Base-by-base conservation (phyloP, 1,140 invertebrate genomes). In the Conus betulinus region DNA sequence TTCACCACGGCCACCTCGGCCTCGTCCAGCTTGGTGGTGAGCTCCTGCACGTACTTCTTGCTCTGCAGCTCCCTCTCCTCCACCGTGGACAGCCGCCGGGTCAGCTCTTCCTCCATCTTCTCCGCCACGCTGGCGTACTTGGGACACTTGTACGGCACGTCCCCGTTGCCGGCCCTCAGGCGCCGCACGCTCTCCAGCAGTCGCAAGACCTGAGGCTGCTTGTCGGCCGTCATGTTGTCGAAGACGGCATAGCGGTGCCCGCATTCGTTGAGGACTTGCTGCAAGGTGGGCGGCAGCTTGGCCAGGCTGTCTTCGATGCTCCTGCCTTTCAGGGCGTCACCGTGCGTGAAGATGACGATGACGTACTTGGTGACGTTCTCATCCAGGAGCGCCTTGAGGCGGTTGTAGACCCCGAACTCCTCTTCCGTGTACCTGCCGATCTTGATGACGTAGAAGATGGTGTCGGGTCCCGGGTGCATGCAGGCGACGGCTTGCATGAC, bases 391-490 rank as follows among this genome's bases (percentile, higher is more conserved):
- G 84, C 55, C 51, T 84, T 78, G 2, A 90, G 76, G 27, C 85
- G 55, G 53, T 85, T 88, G 79, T 89, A 85, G 20, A 88, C 87
- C n/a, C 83, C 82, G 27, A 25, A 55, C 78, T 90, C 90, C n/a
- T 90, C 90, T n/a, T 85, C 52, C 11, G 90, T 90, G 60, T 89
- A 88, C 4, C 90, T 63, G 55, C 84, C 63, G 60, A 86, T 27
- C 55, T 55, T 89, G 20, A 89, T 84, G 55, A 88, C 83, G 20
- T 89, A 74, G 1, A 90, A 17, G 20, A 90, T 57, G 51, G 88
- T 86, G 74, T 89, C 83, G 7, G 90, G 90, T 15, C 90, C 90
- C n/a, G 90, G 90, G 27, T 87, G 55, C 20, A 87, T 89, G 67
- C 88, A 85, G 23, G 85, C 83, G 23, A 90, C 87, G 85, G 87